Evolutionary conservation across 2,888 invertebrate species (phyloP), one percentile per base, ranked within the genome.

Genomic region (Diaprepes abbreviatus): DNA sequence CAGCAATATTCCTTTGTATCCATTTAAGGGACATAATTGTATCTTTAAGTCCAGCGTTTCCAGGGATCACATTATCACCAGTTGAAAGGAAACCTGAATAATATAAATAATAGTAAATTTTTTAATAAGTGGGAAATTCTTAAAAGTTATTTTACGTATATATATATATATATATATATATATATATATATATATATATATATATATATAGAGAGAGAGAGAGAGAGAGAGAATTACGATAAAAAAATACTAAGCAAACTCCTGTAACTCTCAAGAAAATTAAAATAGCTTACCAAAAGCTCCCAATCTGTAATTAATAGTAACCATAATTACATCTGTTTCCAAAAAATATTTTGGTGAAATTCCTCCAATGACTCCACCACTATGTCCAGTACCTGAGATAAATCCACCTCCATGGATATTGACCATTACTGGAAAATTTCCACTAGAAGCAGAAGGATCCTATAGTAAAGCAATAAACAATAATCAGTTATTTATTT

Each of bases 21-120:
- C 80, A 81, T 67, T 75, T 73, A 12, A 81, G 60, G 5, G 76
- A 79, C 38, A 74, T 64, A 24, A 79, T 74, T 73, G 79, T 79
- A 69, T 81, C 81, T 70, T 79, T 80, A 16, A 81, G 71, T 1
- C 81, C 81, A 71, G 77, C 78, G 62, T 81, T 81, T 5, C 80
- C 80, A 0, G 80, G 77, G 14, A 79, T 74, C 0, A 74, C 74
- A 1, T 72, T 69, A 66, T 81, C 80, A 58, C 74, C 78, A 16
- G 79, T 81, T 16, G 79, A 79, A 10, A 81, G 57, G 63, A 81
- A 81, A 10, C 81, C 81, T 78, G 45, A 21, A 58, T 28, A 24
- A 21, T 19, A 7, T 5, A 60, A 28, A 12, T 1, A n/a, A 5
- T 40, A 17, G 3, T 40, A 40, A 14, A n/a, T n/a, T n/a, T n/a